Conservation (phyloP, 2,797 vertebrate genomes). For the Mareca strepera region DNA sequence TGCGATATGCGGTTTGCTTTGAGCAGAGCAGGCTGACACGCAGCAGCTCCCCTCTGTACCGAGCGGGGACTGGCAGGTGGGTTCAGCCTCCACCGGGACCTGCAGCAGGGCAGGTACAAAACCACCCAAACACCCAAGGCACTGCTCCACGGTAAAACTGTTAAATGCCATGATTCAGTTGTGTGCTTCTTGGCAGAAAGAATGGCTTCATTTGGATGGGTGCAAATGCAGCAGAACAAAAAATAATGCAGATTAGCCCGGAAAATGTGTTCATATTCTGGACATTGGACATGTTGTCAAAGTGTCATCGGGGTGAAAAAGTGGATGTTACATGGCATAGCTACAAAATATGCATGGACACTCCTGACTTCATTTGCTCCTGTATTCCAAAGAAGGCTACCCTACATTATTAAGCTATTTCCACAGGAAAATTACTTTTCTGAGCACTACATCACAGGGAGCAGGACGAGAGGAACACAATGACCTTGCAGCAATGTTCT, state of each 20-base stretch:
- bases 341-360: background rate
- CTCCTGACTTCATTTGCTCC: background rate
- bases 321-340: background rate
- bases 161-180: background rate
- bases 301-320: no score
- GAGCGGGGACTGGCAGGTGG: background rate
- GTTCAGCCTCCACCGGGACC: background rate
- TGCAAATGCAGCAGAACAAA: background rate
- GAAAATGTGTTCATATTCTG: background rate
- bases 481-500: background rate
- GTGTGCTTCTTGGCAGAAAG: background rate
- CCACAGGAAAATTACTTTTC: background rate
- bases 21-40: background rate
- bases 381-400: background rate
- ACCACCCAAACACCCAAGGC: background rate
- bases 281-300: rapidly evolving
- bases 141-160: background rate
- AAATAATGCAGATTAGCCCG: background rate
- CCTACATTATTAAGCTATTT: background rate
- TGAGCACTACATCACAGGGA: background rate
- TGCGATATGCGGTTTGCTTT: constrained; percentile 8
- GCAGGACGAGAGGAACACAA: background rate
- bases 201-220: background rate
- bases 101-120: rapidly evolving
- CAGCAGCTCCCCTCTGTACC: background rate